Percentiles rank a stretch among this genome's conserved stretches.
Evolutionary conservation across 1,140 invertebrate genomes (phyloP).

Genomic region (Diachasma alloeum): DNA sequence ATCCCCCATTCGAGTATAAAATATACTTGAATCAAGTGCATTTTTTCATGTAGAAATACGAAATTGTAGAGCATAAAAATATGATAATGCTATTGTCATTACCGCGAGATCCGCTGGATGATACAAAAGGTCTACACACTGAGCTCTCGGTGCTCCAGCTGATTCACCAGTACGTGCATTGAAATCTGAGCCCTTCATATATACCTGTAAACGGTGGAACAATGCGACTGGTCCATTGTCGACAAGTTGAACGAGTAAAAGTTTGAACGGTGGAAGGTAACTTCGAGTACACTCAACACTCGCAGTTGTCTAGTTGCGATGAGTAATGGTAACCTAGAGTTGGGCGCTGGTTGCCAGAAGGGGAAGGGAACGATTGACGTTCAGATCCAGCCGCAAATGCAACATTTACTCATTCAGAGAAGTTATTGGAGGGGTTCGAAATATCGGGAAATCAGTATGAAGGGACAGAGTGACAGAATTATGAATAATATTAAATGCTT

Average conservation of each 20-base stretch:
- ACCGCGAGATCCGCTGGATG: neutral
- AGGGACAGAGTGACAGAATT: neutral
- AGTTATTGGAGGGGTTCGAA: neutral
- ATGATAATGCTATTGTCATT: neutral
- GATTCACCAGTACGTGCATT: neutral
- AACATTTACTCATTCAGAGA: neutral
- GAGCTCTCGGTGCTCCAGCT: neutral
- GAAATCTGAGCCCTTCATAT: neutral
- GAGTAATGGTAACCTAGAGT: constrained; percentile 30
- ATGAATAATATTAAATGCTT: neutral
- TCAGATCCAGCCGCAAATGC: neutral
- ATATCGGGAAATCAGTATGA: neutral
- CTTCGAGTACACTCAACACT: constrained; percentile 17
- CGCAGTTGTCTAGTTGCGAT: constrained; percentile 27
- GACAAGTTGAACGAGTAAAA: constrained; percentile 22
- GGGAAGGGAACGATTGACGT: neutral
- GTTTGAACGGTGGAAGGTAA: constrained; percentile 19
- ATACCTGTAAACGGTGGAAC: constrained; percentile 4
- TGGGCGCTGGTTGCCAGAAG: neutral
- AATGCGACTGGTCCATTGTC: constrained; percentile 20
- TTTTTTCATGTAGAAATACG: too few relatives aligned
- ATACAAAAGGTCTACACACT: neutral
- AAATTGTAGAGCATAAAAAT: neutral
- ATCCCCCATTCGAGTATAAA: too few relatives aligned
- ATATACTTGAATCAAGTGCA: too few relatives aligned